A percentile compares a stretch with the other conserved stretches of the same genome.
Conservation (phyloP, 2,888 invertebrate genomes). For the Merodon equestris region DNA sequence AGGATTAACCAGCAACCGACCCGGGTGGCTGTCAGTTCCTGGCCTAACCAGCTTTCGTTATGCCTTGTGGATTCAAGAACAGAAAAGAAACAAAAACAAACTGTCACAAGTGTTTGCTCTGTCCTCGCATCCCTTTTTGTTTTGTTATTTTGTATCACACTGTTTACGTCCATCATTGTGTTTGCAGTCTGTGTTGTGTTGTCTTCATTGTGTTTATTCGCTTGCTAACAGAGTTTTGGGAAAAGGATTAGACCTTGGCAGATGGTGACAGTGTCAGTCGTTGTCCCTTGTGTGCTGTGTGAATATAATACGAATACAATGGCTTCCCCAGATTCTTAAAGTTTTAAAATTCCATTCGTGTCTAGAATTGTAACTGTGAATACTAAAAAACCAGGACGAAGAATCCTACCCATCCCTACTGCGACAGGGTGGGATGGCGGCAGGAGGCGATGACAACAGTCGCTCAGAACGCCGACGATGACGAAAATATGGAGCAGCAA, state of each 20-base stretch:
- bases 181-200: background rate
- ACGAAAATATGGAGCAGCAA: conserved; percentile 45
- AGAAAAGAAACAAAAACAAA: too few species aligned
- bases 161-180: background rate
- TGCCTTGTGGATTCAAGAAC: too few species aligned
- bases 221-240: conserved; percentile 44
- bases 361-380: conserved; percentile 15
- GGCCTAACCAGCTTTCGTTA: conserved; percentile 22
- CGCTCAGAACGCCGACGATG: conserved; percentile 15
- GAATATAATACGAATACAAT: conserved; percentile 3
- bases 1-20: conserved; percentile 22
- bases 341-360: conserved; percentile 39
- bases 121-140: too few species aligned
- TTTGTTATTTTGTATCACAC: too few species aligned
- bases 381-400: conserved; percentile 1
- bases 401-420: conserved; percentile 17
- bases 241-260: conserved; percentile 56
- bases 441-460: background rate
- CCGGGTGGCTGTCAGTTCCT: conserved; percentile 5
- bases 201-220: conserved; percentile 20
- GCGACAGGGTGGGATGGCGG: conserved; percentile 2
- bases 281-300: conserved; percentile 7
- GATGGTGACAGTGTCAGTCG: conserved; percentile 21
- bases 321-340: conserved; percentile 9
- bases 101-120: too few species aligned